Conservation (phyloP, 2,888 invertebrate genomes). For the Strigamia crassipes region DNA sequence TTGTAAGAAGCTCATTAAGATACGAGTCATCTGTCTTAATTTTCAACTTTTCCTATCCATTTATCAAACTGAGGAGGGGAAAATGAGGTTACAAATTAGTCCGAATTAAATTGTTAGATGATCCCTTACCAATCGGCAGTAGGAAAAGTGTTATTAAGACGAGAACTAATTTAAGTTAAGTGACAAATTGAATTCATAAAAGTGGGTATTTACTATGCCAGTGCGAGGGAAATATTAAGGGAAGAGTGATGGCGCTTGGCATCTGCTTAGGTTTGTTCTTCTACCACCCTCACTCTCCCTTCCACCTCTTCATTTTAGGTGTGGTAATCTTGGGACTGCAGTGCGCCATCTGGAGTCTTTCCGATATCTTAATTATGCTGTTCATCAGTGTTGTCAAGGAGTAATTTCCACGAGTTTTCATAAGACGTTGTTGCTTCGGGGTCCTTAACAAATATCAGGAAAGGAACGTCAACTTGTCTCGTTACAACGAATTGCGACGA, state of each 20-base stretch:
- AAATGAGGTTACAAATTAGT: slow-evolving; percentile 12
- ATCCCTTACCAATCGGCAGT: slow-evolving; percentile 36
- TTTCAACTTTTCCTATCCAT: slow-evolving; percentile 39
- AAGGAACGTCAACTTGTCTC: slow-evolving; percentile 19
- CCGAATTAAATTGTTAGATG: slow-evolving; percentile 17
- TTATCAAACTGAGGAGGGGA: neutral
- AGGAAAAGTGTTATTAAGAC: neutral
- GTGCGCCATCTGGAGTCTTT: slow-evolving; percentile 42
- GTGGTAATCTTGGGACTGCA: slow-evolving; percentile 40
- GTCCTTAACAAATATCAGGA: slow-evolving; percentile 28
- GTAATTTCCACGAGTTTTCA: slow-evolving; percentile 42
- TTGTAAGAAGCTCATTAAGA: slow-evolving; percentile 38
- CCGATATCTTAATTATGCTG: slow-evolving; percentile 42
- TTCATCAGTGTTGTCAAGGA: slow-evolving; percentile 42
- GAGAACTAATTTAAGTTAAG: slow-evolving; percentile 26
- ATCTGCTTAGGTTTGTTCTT: slow-evolving; percentile 21
- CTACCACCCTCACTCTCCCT: neutral
- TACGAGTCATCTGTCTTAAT: slow-evolving; percentile 39
- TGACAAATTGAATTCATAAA: slow-evolving; percentile 40
- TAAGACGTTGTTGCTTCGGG: slow-evolving; percentile 42
- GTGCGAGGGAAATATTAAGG: neutral
- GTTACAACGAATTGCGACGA: slow-evolving; percentile 12
- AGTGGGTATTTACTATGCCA: slow-evolving; percentile 12
- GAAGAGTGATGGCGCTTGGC: neutral
- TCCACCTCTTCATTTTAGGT: slow-evolving; percentile 34